Conservation (phyloP, 2,797 vertebrate genomes). For the Acanthurus tractus region DNA sequence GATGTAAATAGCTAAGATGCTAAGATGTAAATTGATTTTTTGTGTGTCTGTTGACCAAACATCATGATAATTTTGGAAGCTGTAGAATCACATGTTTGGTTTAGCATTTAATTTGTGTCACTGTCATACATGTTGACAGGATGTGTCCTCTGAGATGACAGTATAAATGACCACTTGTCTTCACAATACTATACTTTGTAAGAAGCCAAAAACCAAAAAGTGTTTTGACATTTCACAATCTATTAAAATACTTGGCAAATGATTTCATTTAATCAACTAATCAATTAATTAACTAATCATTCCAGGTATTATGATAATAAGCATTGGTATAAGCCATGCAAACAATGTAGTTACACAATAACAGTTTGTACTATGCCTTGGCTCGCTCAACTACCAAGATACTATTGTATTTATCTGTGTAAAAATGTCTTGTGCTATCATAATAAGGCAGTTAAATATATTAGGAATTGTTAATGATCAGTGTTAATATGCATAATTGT, state of each 20-base stretch:
- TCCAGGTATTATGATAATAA: not conserved
- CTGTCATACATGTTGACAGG: not conserved
- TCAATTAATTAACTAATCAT: not conserved
- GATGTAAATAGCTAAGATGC: too few relatives aligned
- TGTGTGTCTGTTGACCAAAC: not conserved
- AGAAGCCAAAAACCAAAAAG: too few relatives aligned
- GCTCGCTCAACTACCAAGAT: not conserved
- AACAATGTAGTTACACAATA: not conserved
- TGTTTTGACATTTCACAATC: too few relatives aligned
- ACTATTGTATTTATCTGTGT: not conserved
- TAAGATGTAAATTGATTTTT: not conserved
- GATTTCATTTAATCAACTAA: too few relatives aligned
- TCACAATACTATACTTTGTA: not conserved
- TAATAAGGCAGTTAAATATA: not conserved
- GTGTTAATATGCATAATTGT: constrained; percentile 8
- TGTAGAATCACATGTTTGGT: not conserved
- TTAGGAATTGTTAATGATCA: not conserved
- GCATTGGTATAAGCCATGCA: not conserved
- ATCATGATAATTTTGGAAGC: not conserved
- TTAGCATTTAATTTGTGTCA: not conserved
- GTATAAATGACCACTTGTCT: not conserved
- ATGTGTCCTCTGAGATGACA: not conserved
- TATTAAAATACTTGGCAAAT: too few relatives aligned
- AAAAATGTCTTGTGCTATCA: not conserved
- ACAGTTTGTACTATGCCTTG: not conserved